These are phyloP conservation scores for Girardinus metallicus DNA, from an alignment of 2,797 vertebrate species.

Conservation along the genomic window DNA sequence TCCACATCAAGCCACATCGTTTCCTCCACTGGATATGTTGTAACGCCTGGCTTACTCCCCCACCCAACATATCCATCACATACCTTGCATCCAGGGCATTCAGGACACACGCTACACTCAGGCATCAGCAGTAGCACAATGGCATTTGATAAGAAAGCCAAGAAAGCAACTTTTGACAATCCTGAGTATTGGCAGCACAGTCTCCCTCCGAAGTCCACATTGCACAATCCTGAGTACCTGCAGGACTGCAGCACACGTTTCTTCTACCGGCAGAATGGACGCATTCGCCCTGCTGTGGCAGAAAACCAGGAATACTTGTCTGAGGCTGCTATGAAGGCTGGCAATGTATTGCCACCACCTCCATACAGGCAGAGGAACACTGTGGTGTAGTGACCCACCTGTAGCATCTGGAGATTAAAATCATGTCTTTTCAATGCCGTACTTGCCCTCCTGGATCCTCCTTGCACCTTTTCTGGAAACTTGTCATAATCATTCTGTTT, in stretches of 20 bases:
- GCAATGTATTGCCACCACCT: constrained; percentile 93
- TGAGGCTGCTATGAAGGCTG: constrained; percentile 96
- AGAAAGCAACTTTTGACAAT: constrained; percentile 96
- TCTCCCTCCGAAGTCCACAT: constrained; percentile 91
- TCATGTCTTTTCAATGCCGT: constrained; percentile 56
- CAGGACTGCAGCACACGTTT: constrained; percentile 99
- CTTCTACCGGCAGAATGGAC: constrained; percentile 98
- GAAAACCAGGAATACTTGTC: constrained; percentile 99
- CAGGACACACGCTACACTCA: constrained; percentile 79
- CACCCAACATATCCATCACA: constrained; percentile 80
- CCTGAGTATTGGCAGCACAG: constrained; percentile 99
- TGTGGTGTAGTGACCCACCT: constrained; percentile 88
- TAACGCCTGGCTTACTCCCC: constrained; percentile 72
- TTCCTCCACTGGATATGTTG: constrained; percentile 70
- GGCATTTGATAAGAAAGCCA: constrained; percentile 88
- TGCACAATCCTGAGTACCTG: constrained; percentile 97
- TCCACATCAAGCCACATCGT: constrained; percentile 71
- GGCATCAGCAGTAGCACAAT: constrained; percentile 80
- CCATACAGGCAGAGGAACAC: constrained; percentile 99
- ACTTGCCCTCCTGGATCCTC: constrained; percentile 63
- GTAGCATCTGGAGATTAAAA: constrained; percentile 83
- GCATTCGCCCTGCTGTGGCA: constrained; percentile 95
- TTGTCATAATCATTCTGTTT: constrained; percentile 54
- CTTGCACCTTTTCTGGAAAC: constrained; percentile 63
- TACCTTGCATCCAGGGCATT: constrained; percentile 78